Conservation (phyloP, 2,113 vertebrate genomes). For the Parotia lawesii region DNA sequence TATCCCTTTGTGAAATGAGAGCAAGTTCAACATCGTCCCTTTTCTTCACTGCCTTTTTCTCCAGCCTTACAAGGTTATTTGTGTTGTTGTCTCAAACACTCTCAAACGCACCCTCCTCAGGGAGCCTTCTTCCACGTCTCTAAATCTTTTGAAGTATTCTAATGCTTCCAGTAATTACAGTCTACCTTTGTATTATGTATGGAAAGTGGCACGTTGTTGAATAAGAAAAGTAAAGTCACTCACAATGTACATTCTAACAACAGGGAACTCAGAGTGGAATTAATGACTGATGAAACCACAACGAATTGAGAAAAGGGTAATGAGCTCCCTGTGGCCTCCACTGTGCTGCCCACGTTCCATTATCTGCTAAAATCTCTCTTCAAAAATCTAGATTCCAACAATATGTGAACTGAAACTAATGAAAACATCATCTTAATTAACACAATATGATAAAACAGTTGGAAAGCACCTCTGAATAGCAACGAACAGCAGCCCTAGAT, state of each 20-base stretch:
- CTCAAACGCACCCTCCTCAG: background rate
- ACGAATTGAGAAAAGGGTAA: conserved; percentile 55
- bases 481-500: background rate
- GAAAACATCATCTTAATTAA: conserved; percentile 59
- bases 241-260: conserved; percentile 6
- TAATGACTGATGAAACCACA: conserved; percentile 61
- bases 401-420: conserved; percentile 48
- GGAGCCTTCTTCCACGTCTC: background rate
- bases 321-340: conserved; percentile 54
- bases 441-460: background rate
- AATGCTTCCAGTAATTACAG: conserved; percentile 7
- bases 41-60: background rate
- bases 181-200: background rate
- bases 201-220: background rate
- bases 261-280: conserved; percentile 41
- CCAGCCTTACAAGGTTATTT: background rate
- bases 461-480: background rate
- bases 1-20: background rate
- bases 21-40: background rate
- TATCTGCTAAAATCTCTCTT: conserved; percentile 37
- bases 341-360: background rate
- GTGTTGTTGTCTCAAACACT: background rate
- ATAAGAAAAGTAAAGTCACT: conserved; percentile 40
- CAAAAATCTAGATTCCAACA: conserved; percentile 31
- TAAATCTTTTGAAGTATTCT: conserved; percentile 35